phyloP scores from a whole-genome alignment of 1,140 invertebrate genomes.

The Chelonus insularis region DNA sequence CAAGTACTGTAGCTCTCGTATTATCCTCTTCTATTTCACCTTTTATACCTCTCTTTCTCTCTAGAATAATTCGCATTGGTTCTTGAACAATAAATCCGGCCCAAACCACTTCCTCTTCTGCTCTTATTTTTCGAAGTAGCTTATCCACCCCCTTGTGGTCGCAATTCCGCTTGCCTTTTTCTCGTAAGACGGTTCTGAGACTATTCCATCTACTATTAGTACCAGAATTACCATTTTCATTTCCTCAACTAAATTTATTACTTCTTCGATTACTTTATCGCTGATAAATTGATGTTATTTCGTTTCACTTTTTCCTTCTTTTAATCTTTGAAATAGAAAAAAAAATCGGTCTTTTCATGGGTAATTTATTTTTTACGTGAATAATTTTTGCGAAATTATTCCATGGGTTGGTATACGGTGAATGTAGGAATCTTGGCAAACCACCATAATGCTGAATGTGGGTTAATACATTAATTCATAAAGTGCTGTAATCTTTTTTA shows the following conservation, averaged over 20 bases:
- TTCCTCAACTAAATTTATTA: constrained; percentile 1
- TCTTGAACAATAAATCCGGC: constrained; percentile 19
- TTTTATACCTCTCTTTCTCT: neutral
- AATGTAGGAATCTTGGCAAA: too few relatives aligned
- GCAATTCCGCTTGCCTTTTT: neutral
- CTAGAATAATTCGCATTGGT: constrained; percentile 14
- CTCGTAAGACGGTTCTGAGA: neutral
- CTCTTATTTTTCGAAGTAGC: constrained; percentile 19
- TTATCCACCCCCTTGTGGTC: constrained; percentile 15
- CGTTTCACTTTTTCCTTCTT: too few relatives aligned
- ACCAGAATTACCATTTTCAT: constrained; percentile 18
- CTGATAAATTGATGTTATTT: neutral
- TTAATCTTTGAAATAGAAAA: too few relatives aligned
- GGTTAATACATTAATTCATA: too few relatives aligned
- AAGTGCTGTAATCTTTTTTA: too few relatives aligned
- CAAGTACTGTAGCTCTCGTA: neutral
- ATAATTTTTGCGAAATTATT: too few relatives aligned
- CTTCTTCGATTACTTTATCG: neutral
- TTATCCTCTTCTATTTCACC: neutral
- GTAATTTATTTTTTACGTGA: too few relatives aligned
- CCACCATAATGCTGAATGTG: too few relatives aligned
- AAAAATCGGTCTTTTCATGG: too few relatives aligned
- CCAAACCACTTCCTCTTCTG: constrained; percentile 14
- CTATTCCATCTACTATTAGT: constrained; percentile 12
- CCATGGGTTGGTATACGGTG: too few relatives aligned